These are phyloP conservation scores for Lamprotornis superbus DNA, from an alignment of 2,113 vertebrate species.

Conservation along the genomic window DNA sequence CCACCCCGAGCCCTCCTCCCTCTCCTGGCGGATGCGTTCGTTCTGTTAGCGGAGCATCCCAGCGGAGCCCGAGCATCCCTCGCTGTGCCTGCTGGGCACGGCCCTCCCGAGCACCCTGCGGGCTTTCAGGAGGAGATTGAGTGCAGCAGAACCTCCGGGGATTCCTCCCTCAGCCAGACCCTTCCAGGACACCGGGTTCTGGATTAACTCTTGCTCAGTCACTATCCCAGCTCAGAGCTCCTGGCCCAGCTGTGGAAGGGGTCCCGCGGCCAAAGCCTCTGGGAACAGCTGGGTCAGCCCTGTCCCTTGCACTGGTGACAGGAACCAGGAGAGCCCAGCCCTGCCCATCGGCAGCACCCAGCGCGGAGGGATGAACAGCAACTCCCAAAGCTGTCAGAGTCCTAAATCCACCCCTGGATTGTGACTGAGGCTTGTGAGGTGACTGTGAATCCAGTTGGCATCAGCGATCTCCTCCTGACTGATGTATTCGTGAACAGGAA, in stretches of 20 bases:
- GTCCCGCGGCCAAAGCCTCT: neutral
- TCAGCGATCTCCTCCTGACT: neutral
- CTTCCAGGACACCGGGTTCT: neutral
- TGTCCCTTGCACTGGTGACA: accelerated
- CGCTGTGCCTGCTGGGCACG: accelerated
- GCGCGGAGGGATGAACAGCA: accelerated
- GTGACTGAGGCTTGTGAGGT: neutral
- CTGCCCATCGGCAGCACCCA: accelerated
- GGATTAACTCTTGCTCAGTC: neutral
- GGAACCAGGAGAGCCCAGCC: neutral
- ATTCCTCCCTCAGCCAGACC: neutral
- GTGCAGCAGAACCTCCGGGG: accelerated
- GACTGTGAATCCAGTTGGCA: neutral
- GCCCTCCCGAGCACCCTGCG: neutral
- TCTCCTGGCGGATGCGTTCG: accelerated
- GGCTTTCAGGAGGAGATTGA: neutral
- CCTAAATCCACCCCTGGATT: neutral
- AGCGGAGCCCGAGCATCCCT: neutral
- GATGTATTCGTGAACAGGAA: neutral
- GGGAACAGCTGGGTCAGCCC: neutral
- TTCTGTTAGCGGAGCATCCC: neutral
- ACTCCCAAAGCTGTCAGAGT: neutral
- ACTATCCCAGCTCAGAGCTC: accelerated
- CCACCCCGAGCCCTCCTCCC: neutral
- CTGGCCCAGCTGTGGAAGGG: neutral